phyloP scores from a whole-genome alignment of 1,140 invertebrate species.

The Trialeurodes vaporariorum region DNA sequence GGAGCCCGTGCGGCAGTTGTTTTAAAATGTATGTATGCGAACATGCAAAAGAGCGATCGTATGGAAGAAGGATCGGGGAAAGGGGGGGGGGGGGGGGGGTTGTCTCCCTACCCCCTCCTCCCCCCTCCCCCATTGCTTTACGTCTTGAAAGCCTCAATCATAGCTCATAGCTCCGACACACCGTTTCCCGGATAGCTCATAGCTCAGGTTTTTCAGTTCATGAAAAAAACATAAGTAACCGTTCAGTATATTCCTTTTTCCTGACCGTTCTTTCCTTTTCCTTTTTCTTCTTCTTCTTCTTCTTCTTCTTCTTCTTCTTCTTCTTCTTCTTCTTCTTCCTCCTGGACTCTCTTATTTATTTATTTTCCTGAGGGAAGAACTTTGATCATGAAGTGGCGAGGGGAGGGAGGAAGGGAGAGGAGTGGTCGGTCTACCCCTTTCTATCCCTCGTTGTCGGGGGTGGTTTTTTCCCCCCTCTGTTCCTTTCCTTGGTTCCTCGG shows the following conservation, averaged over 20 bases:
- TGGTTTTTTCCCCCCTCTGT: no score
- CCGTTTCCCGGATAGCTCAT: no score
- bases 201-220: not conserved
- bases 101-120: not conserved
- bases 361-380: not conserved
- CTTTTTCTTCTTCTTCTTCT: no score
- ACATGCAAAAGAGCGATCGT: not conserved
- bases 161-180: not conserved
- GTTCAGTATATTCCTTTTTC: no score
- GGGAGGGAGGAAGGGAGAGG: not conserved
- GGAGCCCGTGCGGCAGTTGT: no score
- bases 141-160: not conserved
- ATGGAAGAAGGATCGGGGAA: not conserved
- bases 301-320: no score
- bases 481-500: no score
- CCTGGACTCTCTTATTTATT: constrained; percentile 1
- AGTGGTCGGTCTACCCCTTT: not conserved
- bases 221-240: constrained; percentile 1
- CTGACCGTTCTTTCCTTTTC: no score
- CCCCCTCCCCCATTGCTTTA: no score
- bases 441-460: not conserved
- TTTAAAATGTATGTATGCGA: not conserved
- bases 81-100: not conserved
- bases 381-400: no score
- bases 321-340: no score